phyloP scores from a whole-genome alignment of 2,888 invertebrate genomes.

The Malthinus flaveolus region DNA sequence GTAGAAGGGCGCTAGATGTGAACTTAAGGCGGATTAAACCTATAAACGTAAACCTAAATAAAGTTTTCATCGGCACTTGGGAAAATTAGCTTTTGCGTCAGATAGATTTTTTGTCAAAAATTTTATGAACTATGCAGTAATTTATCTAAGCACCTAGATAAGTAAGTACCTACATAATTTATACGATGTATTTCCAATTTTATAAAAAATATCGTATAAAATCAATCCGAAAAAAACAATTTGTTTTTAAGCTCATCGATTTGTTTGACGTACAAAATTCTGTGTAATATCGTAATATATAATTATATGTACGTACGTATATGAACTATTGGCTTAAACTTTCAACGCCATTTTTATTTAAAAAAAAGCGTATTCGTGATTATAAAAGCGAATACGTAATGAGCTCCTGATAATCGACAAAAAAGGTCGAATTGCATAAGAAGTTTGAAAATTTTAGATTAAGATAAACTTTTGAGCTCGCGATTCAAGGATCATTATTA shows the following conservation, averaged over 20 bases:
- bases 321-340: too few species aligned
- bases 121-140: too few species aligned
- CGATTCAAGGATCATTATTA: not conserved
- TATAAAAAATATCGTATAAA: not conserved
- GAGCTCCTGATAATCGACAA: not conserved
- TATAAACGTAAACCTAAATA: too few species aligned
- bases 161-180: too few species aligned
- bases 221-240: not conserved
- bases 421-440: not conserved
- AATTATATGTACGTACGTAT: too few species aligned
- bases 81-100: too few species aligned
- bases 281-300: too few species aligned
- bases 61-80: too few species aligned
- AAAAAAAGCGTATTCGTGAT: not conserved
- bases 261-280: not conserved
- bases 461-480: slow-evolving; percentile 1
- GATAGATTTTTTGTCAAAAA: too few species aligned
- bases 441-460: not conserved
- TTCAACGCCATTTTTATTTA: not conserved
- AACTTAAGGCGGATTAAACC: too few species aligned
- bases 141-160: too few species aligned
- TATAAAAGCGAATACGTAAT: not conserved
- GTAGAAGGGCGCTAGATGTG: too few species aligned
- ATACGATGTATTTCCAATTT: not conserved
- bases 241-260: not conserved